Percentiles rank a stretch among this genome's conserved stretches.
phyloP scores from a whole-genome alignment of 1,140 invertebrate species.

The Caenorhabditis remanei region DNA sequence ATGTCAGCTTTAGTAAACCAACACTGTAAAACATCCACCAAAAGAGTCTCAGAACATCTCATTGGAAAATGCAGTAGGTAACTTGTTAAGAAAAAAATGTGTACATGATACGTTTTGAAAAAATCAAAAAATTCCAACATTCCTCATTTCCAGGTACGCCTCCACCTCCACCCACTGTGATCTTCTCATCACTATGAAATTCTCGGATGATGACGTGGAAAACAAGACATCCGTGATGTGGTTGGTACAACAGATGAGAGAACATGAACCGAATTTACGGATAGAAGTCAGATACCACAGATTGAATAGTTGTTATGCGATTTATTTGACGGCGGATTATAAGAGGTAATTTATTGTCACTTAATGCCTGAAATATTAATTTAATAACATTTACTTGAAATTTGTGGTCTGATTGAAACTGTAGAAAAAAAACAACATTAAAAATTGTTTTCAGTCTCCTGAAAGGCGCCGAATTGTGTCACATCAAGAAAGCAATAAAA shows the following conservation, averaged over 20 bases:
- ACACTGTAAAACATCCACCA: no score
- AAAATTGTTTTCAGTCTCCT: constrained; percentile 82
- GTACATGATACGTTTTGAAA: no score
- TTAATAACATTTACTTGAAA: no score
- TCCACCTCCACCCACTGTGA: constrained; percentile 84
- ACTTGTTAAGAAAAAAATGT: no score
- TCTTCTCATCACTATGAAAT: constrained; percentile 86
- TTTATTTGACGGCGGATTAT: constrained; percentile 87
- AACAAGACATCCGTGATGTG: background rate
- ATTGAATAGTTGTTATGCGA: constrained; percentile 88
- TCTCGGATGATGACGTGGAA: constrained; percentile 63
- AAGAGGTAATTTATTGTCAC: constrained; percentile 79
- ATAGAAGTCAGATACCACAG: constrained; percentile 88
- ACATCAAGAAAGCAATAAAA: constrained; percentile 87
- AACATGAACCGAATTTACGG: constrained; percentile 83
- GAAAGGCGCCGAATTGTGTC: constrained; percentile 90
- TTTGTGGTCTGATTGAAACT: no score
- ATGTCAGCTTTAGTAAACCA: no score
- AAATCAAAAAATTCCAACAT: background rate
- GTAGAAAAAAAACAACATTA: no score
- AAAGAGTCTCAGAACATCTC: no score
- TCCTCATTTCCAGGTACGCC: constrained; percentile 39
- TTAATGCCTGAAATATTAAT: no score
- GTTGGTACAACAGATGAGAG: constrained; percentile 80
- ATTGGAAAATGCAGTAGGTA: no score